A percentile compares a stretch with the other conserved stretches of the same genome.
Conservation (phyloP, 2,797 vertebrate genomes). For the Crenuchus spilurus region DNA sequence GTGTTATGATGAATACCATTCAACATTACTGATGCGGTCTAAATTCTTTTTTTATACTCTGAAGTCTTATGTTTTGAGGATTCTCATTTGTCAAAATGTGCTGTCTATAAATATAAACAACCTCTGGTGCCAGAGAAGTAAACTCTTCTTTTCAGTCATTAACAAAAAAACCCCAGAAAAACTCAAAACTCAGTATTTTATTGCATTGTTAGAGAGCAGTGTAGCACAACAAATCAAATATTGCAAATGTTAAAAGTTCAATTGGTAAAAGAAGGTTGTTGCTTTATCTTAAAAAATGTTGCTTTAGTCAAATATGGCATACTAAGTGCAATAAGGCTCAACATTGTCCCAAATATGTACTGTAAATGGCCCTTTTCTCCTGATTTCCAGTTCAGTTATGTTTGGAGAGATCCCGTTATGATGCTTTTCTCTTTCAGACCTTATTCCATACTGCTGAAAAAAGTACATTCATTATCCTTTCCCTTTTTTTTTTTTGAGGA, state of each 20-base stretch:
- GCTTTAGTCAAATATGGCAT: slow-evolving; percentile 5
- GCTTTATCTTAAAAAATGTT: slow-evolving; percentile 50
- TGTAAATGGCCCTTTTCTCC: slow-evolving; percentile 28
- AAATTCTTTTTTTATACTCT: neutral
- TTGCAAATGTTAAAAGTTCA: slow-evolving; percentile 23
- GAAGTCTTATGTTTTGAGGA: neutral
- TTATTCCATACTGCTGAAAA: slow-evolving; percentile 25
- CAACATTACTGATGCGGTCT: neutral
- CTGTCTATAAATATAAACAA: neutral
- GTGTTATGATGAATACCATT: neutral
- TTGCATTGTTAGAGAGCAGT: slow-evolving; percentile 74
- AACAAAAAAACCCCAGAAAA: neutral
- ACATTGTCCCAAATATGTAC: neutral
- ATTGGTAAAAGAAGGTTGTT: slow-evolving; percentile 22
- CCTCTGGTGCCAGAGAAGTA: too few species aligned
- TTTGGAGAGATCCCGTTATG: neutral
- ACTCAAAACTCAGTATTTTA: slow-evolving; percentile 62
- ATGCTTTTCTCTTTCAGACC: neutral
- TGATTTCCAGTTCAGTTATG: slow-evolving; percentile 25
- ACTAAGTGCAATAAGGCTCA: slow-evolving; percentile 26
- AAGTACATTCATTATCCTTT: slow-evolving; percentile 26
- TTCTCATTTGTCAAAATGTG: neutral
- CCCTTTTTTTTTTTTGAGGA: slow-evolving; percentile 42
- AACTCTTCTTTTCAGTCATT: neutral
- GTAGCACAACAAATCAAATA: slow-evolving; percentile 65